Conservation (phyloP, 2,797 vertebrate genomes). For the Rhodeus uyekii region DNA sequence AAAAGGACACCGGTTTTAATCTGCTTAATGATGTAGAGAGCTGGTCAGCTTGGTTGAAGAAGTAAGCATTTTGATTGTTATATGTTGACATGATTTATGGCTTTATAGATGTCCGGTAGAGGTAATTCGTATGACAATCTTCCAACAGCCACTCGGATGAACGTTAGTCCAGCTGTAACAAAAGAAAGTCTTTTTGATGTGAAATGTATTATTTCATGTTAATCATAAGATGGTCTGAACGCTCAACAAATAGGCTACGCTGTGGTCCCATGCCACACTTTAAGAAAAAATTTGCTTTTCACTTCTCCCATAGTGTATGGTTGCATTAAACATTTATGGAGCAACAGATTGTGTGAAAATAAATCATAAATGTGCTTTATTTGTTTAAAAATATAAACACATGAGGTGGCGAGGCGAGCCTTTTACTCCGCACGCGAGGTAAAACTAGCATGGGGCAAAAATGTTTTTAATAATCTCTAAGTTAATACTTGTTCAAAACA, state of each 20-base stretch:
- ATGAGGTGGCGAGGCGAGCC: too few species aligned
- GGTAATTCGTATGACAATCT: neutral
- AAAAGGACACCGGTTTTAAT: conserved; percentile 1
- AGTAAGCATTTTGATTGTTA: neutral
- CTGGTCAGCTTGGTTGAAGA: neutral
- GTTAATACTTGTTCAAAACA: too few species aligned
- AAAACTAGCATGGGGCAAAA: too few species aligned
- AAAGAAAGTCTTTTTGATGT: neutral
- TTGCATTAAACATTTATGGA: too few species aligned
- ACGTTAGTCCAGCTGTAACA: neutral
- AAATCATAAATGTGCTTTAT: too few species aligned
- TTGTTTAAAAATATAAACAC: too few species aligned
- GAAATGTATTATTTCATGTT: neutral
- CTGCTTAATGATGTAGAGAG: neutral
- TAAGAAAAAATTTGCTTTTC: too few species aligned
- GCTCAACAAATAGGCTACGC: neutral
- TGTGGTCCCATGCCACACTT: too few species aligned
- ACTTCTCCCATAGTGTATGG: too few species aligned
- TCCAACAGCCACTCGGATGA: neutral
- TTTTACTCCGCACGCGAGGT: too few species aligned
- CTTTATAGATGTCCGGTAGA: neutral
- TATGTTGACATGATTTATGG: conserved; percentile 22
- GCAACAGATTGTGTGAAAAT: too few species aligned
- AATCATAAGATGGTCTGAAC: neutral
- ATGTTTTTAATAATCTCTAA: too few species aligned